Base-by-base conservation (phyloP, 2,113 vertebrate genomes). In the Poeciliopsis retropinna region DNA sequence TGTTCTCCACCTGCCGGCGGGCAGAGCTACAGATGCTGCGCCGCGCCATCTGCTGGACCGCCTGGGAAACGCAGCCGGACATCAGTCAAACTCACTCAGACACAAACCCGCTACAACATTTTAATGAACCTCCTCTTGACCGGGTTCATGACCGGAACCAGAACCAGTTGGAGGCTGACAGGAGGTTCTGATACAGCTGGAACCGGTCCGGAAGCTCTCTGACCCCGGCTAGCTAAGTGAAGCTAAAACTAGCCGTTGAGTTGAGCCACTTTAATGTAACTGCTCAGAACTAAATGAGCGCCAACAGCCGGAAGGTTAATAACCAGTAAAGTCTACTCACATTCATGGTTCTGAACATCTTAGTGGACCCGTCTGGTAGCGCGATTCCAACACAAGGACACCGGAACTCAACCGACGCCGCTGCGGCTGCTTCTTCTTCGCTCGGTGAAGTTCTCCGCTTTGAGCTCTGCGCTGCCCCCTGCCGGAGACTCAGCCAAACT, bases 1-100 rank as follows among this genome's bases (percentile, higher is more conserved):
- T 95, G 83, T 97, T 99, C 65, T 90, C 82, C 9, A 95, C 0
- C 51, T 93, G 94, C 78, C 95, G 94, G 70, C 94, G 93, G n/a
- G 93, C 91, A 19, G 94, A 93, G 90, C 91, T 95, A 85, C 85
- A 92, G 85, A 98, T 79, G 68, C 93, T 94, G 90, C 97, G 94
- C 90, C 91, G 94, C 54, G 94, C 91, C 87, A 96, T 70, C 61
- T 95, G 96, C 78, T 93, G 95, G 76, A 98, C 83, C 27, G 85
- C 80, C 97, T 98, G 87, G 4, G 31, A 66, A 57, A 57, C 51
- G 75, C 29, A 60, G 15, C 61, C 57, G 7, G 2, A 25, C 1
- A 63, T 1, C 13, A 0, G 15, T n/a, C 22, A 71, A 22, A 47
- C 17, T 68, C 29, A 39, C 0, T 17, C 17, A 13, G 1, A 17